Percentiles rank a stretch among this genome's conserved stretches.
phyloP scores from a whole-genome alignment of 2,113 vertebrate genomes.

The Anhinga anhinga region DNA sequence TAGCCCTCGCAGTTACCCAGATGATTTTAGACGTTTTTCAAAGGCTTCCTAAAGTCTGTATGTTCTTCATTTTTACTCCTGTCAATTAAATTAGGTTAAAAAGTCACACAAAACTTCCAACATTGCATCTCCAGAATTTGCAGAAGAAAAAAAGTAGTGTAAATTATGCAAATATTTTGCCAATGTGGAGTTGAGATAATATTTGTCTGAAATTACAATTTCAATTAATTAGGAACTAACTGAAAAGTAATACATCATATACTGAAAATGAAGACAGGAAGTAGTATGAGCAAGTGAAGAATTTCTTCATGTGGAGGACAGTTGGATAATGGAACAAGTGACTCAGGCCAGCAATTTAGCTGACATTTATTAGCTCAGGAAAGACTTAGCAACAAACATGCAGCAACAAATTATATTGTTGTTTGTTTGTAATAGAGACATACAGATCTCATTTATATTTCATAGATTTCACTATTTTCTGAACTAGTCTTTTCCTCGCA shows the following conservation, averaged over 20 bases:
- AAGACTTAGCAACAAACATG: not conserved
- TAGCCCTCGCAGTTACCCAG: not conserved
- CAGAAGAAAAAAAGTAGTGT: not conserved
- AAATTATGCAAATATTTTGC: not conserved
- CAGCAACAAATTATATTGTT: not conserved
- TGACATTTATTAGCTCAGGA: not conserved
- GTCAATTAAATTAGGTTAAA: not conserved
- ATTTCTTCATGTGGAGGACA: not conserved
- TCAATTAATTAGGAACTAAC: not conserved
- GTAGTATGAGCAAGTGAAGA: not conserved
- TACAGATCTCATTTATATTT: not conserved
- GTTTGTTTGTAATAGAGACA: not conserved
- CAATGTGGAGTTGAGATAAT: not conserved
- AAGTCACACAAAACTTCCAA: not conserved
- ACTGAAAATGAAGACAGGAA: not conserved
- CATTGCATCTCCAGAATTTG: not conserved
- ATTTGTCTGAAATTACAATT: not conserved
- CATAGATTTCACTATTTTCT: not conserved
- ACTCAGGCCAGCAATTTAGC: not conserved
- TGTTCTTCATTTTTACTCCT: not conserved
- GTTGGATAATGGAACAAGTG: not conserved
- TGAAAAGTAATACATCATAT: not conserved
- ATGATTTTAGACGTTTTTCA: not conserved
- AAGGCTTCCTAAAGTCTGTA: not conserved
- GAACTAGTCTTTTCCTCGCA: not conserved